Base-by-base conservation (phyloP, 1,140 invertebrate species). In the Popillia japonica region DNA sequence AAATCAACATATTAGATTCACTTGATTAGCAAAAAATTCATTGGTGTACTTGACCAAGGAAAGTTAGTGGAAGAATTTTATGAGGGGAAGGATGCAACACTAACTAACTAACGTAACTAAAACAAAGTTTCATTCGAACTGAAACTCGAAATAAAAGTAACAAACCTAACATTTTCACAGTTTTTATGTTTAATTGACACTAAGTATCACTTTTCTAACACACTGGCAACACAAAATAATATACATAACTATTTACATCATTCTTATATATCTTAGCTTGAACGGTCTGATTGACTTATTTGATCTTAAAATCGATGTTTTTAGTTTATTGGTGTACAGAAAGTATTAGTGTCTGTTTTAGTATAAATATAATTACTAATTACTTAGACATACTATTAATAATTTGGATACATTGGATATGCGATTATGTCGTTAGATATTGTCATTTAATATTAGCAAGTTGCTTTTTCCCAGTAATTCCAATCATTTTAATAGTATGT, bases 291-390 rank as follows among this genome's bases (percentile, higher is more conserved):
- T 17, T 68, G 61, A 68, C 6, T 68, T 68, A 68, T 68, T 27
- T 68, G 61, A 34, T 68, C 20, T 68, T 68, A 68, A 68, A 68
- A 3, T 72, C 61, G 75, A 55, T 59, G 27, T 72, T 68, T 20
- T 77, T 72, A 22, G 55, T 55, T 17, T 74, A 44, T 74, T 74
- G 72, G 72, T 74, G 72, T 74, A 74, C 72, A 74, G 72, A 74
- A 40, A 74, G 72, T 41, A 41, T 44, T 74, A 74, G 72, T 74
- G 72, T 74, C 20, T 41, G 72, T 74, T 68, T 68, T 68, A 68
- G 61, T 68, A 23, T 34, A 34, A 34, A 34, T 27, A 68, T 68
- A 34, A 10, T 8, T 68, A 68, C 22, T 68, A 68, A 68, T 68
- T 68, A 34, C 8, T 68, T 68, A 68, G 22, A 68, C 61, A 68